phyloP scores from a whole-genome alignment of 2,113 vertebrate species.

The Brachyhypopomus gauderio region DNA sequence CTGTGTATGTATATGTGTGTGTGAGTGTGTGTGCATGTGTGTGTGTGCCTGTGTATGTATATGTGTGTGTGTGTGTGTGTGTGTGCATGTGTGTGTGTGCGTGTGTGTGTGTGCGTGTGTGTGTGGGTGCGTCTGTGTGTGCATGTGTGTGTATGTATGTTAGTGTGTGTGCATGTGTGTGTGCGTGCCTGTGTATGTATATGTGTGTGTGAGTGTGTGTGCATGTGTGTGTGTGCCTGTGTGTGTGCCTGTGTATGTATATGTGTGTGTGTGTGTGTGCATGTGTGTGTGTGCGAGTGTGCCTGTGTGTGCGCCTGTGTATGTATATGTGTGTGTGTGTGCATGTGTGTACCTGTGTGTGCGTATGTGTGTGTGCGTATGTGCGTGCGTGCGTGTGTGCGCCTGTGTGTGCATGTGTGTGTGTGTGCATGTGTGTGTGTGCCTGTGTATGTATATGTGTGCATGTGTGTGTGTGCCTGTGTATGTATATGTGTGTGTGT shows the following conservation, averaged over 20 bases:
- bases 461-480: background rate
- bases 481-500: background rate
- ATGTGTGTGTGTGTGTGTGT: background rate
- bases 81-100: background rate
- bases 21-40: background rate
- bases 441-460: background rate
- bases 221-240: background rate
- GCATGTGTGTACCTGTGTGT: slow-evolving; percentile 1
- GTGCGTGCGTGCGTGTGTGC: background rate
- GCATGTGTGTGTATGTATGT: background rate
- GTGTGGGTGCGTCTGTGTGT: background rate
- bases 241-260: background rate
- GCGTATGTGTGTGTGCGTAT: background rate
- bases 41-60: no score
- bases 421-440: background rate
- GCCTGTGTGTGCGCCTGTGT: no score
- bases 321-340: background rate
- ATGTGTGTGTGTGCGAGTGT: slow-evolving; percentile 1
- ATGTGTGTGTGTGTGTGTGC: background rate
- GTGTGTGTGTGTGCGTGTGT: background rate
- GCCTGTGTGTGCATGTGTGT: no score
- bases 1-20: no score
- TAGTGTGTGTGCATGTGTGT: background rate
- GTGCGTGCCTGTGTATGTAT: no score
- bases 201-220: background rate